A percentile compares a stretch with the other conserved stretches of the same genome.
These are phyloP conservation scores for Petrocephalus sullivani DNA, from an alignment of 2,797 vertebrate genomes.

Conservation along the genomic window DNA sequence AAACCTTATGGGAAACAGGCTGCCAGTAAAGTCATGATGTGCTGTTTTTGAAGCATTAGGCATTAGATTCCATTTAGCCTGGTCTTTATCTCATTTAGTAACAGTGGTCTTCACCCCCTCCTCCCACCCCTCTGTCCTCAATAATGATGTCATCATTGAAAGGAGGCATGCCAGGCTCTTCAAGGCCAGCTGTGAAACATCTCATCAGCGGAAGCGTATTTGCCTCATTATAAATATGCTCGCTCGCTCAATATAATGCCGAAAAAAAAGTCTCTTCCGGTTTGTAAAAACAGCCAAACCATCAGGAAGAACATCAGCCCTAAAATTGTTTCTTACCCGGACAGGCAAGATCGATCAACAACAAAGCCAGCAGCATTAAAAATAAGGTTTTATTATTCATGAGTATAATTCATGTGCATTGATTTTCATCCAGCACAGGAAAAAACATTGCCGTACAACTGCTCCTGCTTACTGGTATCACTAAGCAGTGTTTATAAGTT, in stretches of 20 bases:
- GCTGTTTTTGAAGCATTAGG: neutral
- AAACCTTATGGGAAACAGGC: slow-evolving; percentile 26
- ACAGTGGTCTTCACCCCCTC: neutral
- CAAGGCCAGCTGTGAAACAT: neutral
- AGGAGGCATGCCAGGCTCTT: neutral
- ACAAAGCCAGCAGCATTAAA: slow-evolving; percentile 49
- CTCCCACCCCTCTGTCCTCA: neutral
- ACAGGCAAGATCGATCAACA: slow-evolving; percentile 47
- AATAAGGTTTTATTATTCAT: slow-evolving; percentile 53
- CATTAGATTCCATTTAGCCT: slow-evolving; percentile 1
- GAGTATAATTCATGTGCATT: slow-evolving; percentile 13
- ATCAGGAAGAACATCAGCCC: slow-evolving; percentile 41
- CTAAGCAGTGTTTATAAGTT: neutral
- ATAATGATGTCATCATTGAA: slow-evolving; percentile 2
- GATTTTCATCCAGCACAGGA: neutral
- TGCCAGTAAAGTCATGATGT: neutral
- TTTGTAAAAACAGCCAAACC: neutral
- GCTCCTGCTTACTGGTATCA: neutral
- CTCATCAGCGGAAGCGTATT: neutral
- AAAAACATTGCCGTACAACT: neutral
- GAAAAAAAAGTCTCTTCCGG: neutral
- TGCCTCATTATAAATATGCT: neutral
- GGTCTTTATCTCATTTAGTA: neutral
- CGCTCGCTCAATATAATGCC: neutral
- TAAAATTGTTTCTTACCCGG: slow-evolving; percentile 69